Evolutionary conservation across 1,140 invertebrate species (phyloP), one percentile per base, ranked within the genome.

Genomic region (Apocrypta bakeri): DNA sequence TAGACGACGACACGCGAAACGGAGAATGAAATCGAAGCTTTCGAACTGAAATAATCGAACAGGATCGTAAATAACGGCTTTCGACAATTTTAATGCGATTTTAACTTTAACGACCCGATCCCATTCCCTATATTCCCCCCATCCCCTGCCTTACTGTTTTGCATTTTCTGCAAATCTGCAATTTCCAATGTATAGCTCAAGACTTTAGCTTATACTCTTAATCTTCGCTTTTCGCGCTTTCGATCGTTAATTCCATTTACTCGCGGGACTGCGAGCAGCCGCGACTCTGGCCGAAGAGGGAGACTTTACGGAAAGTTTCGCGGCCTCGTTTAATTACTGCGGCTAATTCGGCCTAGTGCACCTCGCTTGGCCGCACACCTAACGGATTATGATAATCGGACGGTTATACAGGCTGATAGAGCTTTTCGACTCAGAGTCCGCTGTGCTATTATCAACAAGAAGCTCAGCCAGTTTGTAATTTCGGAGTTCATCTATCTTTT

Each of bases 21-120:
- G 37, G 69, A 40, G 73, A 27, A 61, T 73, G 42, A 48, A 71
- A 71, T 71, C 17, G 68, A 21, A 33, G 68, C 12, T 69, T 21
- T 21, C 7, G 25, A 24, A 8, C n/a, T 66, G 63, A 21, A 66
- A 66, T 66, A 66, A 66, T n/a, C n/a, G n/a, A n/a, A n/a, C n/a
- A n/a, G n/a, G n/a, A n/a, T n/a, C n/a, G n/a, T n/a, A n/a, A n/a
- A n/a, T n/a, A n/a, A n/a, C n/a, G n/a, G n/a, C n/a, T 37, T 37
- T 37, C 33, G 33, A 9, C 3, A 37, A 37, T 37, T 63, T 17
- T 37, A 37, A 37, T 37, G 33, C 33, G 33, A 37, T 37, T 4
- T 37, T 9, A 9, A 2, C 33, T 37, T n/a, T n/a, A n/a, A n/a
- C n/a, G n/a, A n/a, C n/a, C n/a, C n/a, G n/a, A n/a, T n/a, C n/a